Percentiles rank a stretch among this genome's conserved stretches.
These are phyloP conservation scores for Tyria jacobaeae DNA, from an alignment of 2,888 invertebrate species.

Conservation along the genomic window DNA sequence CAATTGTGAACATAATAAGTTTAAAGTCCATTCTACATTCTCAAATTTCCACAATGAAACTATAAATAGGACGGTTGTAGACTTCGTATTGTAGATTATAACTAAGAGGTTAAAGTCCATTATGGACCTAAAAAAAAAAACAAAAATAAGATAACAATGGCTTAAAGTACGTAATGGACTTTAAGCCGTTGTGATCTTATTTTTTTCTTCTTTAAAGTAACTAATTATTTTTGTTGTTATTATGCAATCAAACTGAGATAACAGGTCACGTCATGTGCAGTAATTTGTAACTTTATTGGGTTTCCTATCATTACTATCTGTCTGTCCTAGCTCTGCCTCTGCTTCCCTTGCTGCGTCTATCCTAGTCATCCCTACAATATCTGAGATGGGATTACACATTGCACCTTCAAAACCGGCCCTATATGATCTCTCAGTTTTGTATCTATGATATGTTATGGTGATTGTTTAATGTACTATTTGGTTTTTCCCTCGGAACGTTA, in stretches of 20 bases:
- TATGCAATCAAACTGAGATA: neutral
- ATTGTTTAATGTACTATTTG: too few species aligned
- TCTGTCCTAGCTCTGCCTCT: neutral
- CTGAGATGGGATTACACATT: neutral
- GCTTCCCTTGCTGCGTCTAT: neutral
- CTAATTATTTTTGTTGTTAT: neutral
- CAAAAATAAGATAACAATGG: too few species aligned
- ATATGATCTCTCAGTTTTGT: too few species aligned
- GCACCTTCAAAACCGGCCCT: too few species aligned
- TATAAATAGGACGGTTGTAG: neutral
- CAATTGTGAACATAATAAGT: too few species aligned
- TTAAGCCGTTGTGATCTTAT: too few species aligned
- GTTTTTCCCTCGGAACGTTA: neutral
- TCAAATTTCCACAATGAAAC: neutral
- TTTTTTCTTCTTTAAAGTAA: too few species aligned
- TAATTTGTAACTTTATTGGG: neutral
- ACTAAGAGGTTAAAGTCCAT: too few species aligned
- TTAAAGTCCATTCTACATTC: neutral
- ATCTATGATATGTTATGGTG: too few species aligned
- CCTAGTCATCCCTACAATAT: too few species aligned
- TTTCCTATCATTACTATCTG: neutral
- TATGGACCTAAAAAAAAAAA: too few species aligned
- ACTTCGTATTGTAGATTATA: neutral
- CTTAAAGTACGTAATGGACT: too few species aligned
- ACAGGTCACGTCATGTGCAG: neutral